These are phyloP conservation scores for Zoanthus sansibaricus DNA, from an alignment of 92 coral and sea anemone genomes.

Conservation along the genomic window DNA sequence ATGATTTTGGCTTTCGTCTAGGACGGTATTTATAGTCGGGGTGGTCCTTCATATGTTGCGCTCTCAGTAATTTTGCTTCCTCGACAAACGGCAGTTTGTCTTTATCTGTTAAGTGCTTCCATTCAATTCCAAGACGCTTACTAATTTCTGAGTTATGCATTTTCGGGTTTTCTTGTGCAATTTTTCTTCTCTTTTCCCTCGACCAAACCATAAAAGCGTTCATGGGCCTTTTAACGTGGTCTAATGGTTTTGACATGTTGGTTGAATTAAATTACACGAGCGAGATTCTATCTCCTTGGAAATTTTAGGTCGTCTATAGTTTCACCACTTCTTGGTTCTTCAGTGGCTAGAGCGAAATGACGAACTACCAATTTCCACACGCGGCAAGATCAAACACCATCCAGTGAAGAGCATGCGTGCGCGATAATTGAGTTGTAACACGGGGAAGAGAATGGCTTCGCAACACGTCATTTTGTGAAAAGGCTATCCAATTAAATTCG, in stretches of 20 bases:
- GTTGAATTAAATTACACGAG: conserved; percentile 4
- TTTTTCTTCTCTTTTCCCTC: conserved; percentile 96
- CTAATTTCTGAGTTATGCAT: conserved; percentile 99
- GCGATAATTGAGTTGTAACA: conserved; percentile 83
- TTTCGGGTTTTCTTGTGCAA: conserved; percentile 99
- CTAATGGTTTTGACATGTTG: conserved; percentile 79
- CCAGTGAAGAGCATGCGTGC: conserved; percentile 88
- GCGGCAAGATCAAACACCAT: conserved; percentile 91
- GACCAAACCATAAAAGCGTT: conserved; percentile 99
- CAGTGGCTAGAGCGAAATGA: conserved; percentile 80
- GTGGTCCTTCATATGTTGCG: conserved; percentile 98
- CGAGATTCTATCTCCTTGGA: conserved; percentile 75
- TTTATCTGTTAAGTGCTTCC: conserved; percentile 96
- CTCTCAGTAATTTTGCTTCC: conserved; percentile 94
- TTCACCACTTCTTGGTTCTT: conserved; percentile 48
- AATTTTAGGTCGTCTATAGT: conserved; percentile 85
- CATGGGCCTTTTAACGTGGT: conserved; percentile 98
- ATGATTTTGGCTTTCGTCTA: conserved; percentile 97
- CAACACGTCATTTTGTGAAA: conserved; percentile 92
- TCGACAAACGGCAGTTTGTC: conserved; percentile 95
- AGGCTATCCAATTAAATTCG: conserved; percentile 94
- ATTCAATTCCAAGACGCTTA: conserved; percentile 95
- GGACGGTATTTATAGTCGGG: conserved; percentile 99
- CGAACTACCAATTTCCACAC: conserved; percentile 52
- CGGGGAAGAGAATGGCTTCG: conserved; percentile 66